phyloP scores from a whole-genome alignment of 1,140 invertebrate species.

The Ptiloglossa arizonensis region DNA sequence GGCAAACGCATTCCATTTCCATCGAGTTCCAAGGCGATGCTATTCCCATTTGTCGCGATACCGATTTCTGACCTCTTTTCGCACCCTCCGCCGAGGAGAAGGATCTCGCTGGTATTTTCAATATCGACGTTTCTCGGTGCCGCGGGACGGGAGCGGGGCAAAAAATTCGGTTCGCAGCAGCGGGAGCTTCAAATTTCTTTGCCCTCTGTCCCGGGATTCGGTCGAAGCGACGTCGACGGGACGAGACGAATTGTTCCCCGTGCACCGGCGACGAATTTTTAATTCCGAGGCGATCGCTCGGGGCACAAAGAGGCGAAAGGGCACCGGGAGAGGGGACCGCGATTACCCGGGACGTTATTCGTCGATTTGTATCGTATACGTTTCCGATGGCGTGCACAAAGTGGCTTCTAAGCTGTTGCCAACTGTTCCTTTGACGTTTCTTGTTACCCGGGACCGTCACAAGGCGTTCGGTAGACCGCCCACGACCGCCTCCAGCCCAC shows the following conservation, averaged over 20 bases:
- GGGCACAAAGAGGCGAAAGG: background rate
- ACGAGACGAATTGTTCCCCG: background rate
- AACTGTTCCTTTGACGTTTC: constrained; percentile 52
- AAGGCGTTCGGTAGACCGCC: constrained; percentile 24
- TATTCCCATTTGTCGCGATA: too few species aligned
- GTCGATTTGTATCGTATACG: constrained; percentile 40
- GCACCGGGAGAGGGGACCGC: background rate
- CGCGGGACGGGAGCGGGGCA: background rate
- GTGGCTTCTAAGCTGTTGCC: constrained; percentile 44
- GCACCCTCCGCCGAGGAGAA: background rate
- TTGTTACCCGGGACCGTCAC: constrained; percentile 30
- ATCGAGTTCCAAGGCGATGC: background rate
- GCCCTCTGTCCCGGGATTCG: background rate
- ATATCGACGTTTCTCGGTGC: background rate
- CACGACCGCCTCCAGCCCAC: constrained; percentile 24
- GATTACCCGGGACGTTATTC: constrained; percentile 22
- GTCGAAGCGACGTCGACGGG: background rate
- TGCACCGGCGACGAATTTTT: constrained; percentile 10
- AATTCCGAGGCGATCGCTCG: background rate
- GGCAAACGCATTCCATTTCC: background rate
- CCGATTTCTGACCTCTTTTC: background rate
- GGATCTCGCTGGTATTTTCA: constrained; percentile 10
- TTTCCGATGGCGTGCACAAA: constrained; percentile 31
- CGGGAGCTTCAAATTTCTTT: background rate
- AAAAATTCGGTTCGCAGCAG: background rate